Evolutionary conservation across 2,113 vertebrate species (phyloP), one percentile per base, ranked within the genome.

Genomic region (Galeopterus variegatus): DNA sequence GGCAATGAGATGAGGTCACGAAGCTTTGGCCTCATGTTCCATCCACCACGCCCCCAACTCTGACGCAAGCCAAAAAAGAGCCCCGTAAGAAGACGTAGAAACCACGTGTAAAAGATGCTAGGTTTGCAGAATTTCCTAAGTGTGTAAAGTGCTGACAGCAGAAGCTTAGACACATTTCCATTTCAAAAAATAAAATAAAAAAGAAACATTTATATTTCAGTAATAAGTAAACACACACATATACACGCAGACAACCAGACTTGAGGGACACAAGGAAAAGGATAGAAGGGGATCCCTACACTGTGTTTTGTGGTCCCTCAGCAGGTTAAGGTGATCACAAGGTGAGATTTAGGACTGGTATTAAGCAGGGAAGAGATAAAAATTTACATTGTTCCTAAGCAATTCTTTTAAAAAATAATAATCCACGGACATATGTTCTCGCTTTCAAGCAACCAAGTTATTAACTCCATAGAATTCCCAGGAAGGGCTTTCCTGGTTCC

Each of bases 291-390:
- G 36, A 18, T 4, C 15, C 6, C 58, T 2, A 6, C 4, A 45
- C 28, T 18, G 7, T 0, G 18, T 54, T 15, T 17, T 6, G 2
- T 0, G 4, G 54, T 24, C 41, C 33, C 70, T 31, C 3, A 0
- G 28, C 69, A 79, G 56, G 81, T 56, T 10, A 21, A 23, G 15
- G 0, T 5, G 4, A 8, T 8, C 2, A 28, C 6, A 12, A 72
- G 64, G 52, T 45, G 48, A 87, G 52, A 64, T 50, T 36, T 18
- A 52, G 41, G 50, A 5, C 56, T 18, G 17, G 19, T 8, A n/a
- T 15, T 24, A 58, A 17, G 28, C 26, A 60, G 67, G 7, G 26
- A 58, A 36, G 50, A 65, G 6, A 54, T 23, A 45, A 50, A 24
- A 56, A 26, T 19, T 23, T 3, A 5, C 36, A 17, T 0, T 28